phyloP scores from a whole-genome alignment of 2,888 invertebrate genomes.

The Trichogramma evanescens region DNA sequence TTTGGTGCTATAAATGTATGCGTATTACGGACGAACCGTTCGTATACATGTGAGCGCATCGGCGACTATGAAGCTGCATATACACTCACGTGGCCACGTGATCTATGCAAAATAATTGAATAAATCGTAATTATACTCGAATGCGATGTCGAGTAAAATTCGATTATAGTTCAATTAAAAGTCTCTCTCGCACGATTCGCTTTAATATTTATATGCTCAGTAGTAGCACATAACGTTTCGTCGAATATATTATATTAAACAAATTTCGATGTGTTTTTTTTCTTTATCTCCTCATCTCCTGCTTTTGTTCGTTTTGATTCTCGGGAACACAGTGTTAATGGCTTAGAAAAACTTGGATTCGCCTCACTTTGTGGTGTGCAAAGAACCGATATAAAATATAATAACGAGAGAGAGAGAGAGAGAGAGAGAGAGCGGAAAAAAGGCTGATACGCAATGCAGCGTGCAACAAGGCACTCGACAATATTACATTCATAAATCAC shows the following conservation, averaged over 20 bases:
- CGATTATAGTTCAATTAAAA: constrained; percentile 15
- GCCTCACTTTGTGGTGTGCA: too few relatives aligned
- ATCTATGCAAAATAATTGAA: constrained; percentile 9
- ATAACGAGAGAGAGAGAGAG: background rate
- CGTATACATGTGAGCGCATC: background rate
- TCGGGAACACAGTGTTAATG: too few relatives aligned
- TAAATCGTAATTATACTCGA: constrained; percentile 7
- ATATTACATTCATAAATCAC: constrained; percentile 21
- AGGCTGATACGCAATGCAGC: background rate
- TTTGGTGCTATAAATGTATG: constrained; percentile 7
- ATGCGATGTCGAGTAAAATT: constrained; percentile 8
- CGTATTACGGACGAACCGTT: background rate
- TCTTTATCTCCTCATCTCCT: background rate
- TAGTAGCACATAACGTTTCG: too few relatives aligned
- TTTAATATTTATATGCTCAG: background rate
- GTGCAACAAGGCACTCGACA: constrained; percentile 3
- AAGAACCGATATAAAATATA: too few relatives aligned
- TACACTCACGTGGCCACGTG: background rate
- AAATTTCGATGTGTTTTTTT: constrained; percentile 12
- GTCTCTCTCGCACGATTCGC: background rate
- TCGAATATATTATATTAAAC: constrained; percentile 10
- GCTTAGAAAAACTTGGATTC: too few relatives aligned
- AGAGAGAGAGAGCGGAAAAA: background rate
- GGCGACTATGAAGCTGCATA: background rate
- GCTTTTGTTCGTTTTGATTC: constrained; percentile 4